These are phyloP conservation scores for Moxostoma hubbsi DNA, from an alignment of 2,797 vertebrate genomes.

Conservation along the genomic window DNA sequence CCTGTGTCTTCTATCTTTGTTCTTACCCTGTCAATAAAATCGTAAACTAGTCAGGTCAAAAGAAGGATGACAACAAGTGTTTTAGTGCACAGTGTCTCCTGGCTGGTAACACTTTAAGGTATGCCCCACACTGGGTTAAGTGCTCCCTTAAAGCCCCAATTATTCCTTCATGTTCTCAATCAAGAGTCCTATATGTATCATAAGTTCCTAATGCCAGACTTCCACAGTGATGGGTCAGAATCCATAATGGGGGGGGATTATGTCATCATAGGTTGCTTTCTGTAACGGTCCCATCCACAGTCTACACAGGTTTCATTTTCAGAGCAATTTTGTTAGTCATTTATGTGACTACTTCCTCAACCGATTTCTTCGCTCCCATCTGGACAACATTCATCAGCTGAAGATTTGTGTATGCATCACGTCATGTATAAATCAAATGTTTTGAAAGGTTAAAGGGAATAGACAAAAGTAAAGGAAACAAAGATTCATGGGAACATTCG, in stretches of 20 bases:
- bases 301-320: constrained; percentile 72
- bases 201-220: constrained; percentile 59
- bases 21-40: not conserved
- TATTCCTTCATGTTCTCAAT: constrained; percentile 58
- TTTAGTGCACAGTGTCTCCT: constrained; percentile 70
- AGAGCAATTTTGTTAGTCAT: constrained; percentile 77
- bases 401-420: constrained; percentile 50
- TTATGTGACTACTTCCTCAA: constrained; percentile 82
- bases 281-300: constrained; percentile 71
- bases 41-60: constrained; percentile 58
- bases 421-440: constrained; percentile 59
- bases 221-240: constrained; percentile 62
- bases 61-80: constrained; percentile 72
- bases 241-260: constrained; percentile 54
- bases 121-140: constrained; percentile 73
- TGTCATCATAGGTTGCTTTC: constrained; percentile 78
- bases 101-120: constrained; percentile 70
- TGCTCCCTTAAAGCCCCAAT: constrained; percentile 73
- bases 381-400: constrained; percentile 70
- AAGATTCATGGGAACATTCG: constrained; percentile 35
- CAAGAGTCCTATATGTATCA: constrained; percentile 48
- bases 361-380: constrained; percentile 74
- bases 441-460: constrained; percentile 48
- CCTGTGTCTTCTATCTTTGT: not conserved
- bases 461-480: constrained; percentile 23